Evolutionary conservation across 2,113 vertebrate genomes (phyloP).

Genomic region (Verasper variegatus): DNA sequence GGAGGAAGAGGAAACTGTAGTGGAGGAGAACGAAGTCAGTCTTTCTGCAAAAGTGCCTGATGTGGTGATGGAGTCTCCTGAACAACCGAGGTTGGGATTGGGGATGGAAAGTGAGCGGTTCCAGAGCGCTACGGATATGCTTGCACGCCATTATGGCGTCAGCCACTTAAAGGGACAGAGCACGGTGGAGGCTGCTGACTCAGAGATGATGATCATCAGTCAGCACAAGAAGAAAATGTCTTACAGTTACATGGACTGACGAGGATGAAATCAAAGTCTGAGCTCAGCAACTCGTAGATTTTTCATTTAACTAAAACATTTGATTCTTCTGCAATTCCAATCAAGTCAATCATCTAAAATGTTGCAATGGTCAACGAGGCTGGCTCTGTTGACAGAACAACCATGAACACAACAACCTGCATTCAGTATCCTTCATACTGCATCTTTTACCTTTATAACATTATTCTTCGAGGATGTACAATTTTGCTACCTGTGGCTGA

Average conservation of each 20-base stretch:
- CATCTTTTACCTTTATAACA: constrained; percentile 22
- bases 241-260: constrained; percentile 85
- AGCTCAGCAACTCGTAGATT: constrained; percentile 46
- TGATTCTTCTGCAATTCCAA: constrained; percentile 28
- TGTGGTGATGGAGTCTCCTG: constrained; percentile 60
- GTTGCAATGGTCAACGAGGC: constrained; percentile 20
- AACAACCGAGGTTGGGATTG: constrained; percentile 27
- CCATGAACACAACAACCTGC: constrained; percentile 16
- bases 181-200: constrained; percentile 43
- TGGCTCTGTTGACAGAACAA: constrained; percentile 41
- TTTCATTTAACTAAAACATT: constrained; percentile 20
- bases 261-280: constrained; percentile 96
- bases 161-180: constrained; percentile 71
- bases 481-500: constrained; percentile 45
- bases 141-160: constrained; percentile 78
- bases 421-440: not conserved
- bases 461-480: constrained; percentile 32
- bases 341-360: constrained; percentile 19
- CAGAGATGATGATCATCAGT: constrained; percentile 44
- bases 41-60: constrained; percentile 66
- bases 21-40: constrained; percentile 42
- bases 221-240: constrained; percentile 73
- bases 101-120: constrained; percentile 76
- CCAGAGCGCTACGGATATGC: constrained; percentile 78
- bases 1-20: constrained; percentile 60